Evolutionary conservation across 2,888 invertebrate genomes (phyloP), one percentile per base, ranked within the genome.

Genomic region (Leptopterna dolabrata): DNA sequence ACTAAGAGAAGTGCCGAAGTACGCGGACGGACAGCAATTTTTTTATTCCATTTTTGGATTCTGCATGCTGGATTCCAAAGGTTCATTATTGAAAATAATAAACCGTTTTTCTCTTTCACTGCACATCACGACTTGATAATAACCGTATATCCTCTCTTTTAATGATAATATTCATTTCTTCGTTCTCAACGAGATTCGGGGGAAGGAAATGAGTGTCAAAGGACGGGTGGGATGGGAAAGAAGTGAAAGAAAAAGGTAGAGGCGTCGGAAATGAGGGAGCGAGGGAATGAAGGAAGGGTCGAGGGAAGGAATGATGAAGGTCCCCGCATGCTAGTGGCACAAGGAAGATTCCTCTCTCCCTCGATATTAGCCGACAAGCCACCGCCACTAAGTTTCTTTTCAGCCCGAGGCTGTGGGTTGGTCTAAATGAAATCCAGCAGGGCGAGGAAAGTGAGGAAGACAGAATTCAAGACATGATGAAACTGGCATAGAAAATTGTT

Each of bases 241-340:
- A 7, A 36, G 36, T 7, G 36, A 36, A 36, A 36, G 36, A 36
- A 36, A 36, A 36, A 36, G 36, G 7, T 55, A 11, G 55, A 19
- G 55, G 55, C n/a, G 55, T 55, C 55, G 16, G 55, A 11, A 55
- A n/a, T 16, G 4, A 16, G 55, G 55, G 55, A 3, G 29, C 11
- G 14, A 13, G 11, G n/a, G n/a, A n/a, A n/a, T n/a, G n/a, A n/a
- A 16, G 63, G 29, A 14, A 36, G 73, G 36, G 73, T 36, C 16
- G 36, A 41, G 36, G n/a, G 30, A 73, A 73, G 36, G 73, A 73
- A 73, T 73, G 73, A 73, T 73, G 73, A 73, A 73, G 73, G 73
- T 29, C 13, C 24, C 63, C 63, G 63, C 63, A 63, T 63, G 63
- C 13, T 63, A 73, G 73, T 41, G 36, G 14, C 36, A 73, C 41